Conservation (phyloP, 2,113 vertebrate species). For the Leucopsar rothschildi region DNA sequence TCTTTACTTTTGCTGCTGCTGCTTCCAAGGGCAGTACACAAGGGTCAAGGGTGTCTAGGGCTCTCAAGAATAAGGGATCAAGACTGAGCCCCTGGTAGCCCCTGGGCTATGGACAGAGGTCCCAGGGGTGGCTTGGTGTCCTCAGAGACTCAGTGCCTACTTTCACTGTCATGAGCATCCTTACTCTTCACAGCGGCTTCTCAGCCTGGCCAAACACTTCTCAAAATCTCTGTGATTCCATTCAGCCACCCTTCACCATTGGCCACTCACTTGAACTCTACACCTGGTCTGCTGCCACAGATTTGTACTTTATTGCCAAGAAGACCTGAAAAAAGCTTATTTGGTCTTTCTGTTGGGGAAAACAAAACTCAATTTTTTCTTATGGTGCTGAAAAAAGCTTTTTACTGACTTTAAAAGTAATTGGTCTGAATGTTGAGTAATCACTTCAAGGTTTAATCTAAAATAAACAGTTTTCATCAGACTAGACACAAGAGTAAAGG, state of each 20-base stretch:
- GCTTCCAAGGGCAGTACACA: not conserved
- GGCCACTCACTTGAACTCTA: not conserved
- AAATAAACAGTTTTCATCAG: not conserved
- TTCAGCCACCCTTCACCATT: not conserved
- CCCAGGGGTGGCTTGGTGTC: not conserved
- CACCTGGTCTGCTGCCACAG: not conserved
- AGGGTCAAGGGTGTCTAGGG: not conserved
- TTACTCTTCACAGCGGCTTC: not conserved
- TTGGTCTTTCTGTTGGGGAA: not conserved
- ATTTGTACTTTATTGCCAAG: not conserved
- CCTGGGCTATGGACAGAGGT: not conserved
- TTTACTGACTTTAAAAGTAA: not conserved
- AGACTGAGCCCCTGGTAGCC: not conserved
- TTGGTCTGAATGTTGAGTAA: not conserved
- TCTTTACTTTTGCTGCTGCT: not conserved
- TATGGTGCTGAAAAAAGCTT: not conserved
- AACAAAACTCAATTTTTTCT: not conserved
- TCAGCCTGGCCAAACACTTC: not conserved
- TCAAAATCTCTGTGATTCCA: not conserved
- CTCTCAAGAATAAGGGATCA: not conserved
- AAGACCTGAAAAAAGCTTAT: not conserved
- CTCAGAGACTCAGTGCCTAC: not conserved
- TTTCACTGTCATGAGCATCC: not conserved
- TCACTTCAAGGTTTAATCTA: not conserved
- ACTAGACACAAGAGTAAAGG: not conserved